A percentile compares a stretch with the other conserved stretches of the same genome.
Evolutionary conservation across 2,888 invertebrate genomes (phyloP).

Genomic region (Ditylenchus weischeri): DNA sequence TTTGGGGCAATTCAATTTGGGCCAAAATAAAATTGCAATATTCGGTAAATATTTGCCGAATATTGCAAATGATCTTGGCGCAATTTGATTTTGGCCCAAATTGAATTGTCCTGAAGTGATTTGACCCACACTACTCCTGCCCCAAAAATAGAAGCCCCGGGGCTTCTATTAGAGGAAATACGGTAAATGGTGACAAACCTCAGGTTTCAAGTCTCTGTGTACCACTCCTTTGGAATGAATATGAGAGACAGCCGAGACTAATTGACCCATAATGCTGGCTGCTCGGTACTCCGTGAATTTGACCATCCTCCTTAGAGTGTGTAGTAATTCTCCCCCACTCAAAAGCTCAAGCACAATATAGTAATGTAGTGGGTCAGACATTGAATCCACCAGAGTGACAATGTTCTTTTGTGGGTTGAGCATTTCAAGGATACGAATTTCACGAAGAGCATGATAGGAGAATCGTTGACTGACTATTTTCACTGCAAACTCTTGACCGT

Average conservation of each 20-base stretch:
- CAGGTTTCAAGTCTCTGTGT: conserved; percentile 90
- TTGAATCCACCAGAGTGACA: conserved; percentile 77
- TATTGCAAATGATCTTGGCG: too few relatives aligned
- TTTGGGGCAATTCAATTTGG: too few relatives aligned
- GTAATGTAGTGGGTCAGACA: conserved; percentile 71
- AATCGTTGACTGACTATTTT: conserved; percentile 74
- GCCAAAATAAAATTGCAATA: too few relatives aligned
- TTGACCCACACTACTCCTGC: too few relatives aligned
- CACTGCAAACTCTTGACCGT: conserved; percentile 77
- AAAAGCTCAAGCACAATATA: conserved; percentile 80
- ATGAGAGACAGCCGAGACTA: conserved; percentile 78
- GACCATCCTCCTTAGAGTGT: conserved; percentile 67
- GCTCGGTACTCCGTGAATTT: conserved; percentile 76
- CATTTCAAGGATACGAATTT: conserved; percentile 74
- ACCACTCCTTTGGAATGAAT: conserved; percentile 81
- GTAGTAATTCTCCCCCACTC: conserved; percentile 37
- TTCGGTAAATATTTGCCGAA: too few relatives aligned
- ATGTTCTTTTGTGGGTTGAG: conserved; percentile 82
- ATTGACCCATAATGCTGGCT: conserved; percentile 73
- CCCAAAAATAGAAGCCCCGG: too few relatives aligned
- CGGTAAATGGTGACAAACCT: conserved; percentile 65
- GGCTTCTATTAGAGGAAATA: too few relatives aligned
- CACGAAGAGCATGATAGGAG: conserved; percentile 69
- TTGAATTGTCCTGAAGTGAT: too few relatives aligned
- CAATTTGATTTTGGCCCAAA: too few relatives aligned